phyloP scores from a whole-genome alignment of 2,888 invertebrate species.

The Folsomia candida region DNA sequence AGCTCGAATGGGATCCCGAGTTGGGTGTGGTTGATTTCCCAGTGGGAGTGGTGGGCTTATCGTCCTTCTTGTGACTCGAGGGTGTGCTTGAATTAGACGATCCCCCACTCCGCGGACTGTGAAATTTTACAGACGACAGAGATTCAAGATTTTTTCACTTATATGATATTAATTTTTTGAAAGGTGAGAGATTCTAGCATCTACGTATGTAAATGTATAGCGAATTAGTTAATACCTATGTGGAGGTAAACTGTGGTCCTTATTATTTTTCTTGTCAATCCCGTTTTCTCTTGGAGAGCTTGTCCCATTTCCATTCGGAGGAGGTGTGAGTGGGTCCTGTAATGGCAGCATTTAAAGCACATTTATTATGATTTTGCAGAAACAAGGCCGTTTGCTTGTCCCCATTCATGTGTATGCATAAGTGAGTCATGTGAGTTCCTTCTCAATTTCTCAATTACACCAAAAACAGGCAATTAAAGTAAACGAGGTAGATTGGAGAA shows the following conservation, averaged over 20 bases:
- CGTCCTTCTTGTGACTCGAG: conserved; percentile 80
- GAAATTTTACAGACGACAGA: too few species aligned
- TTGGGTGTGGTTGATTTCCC: conserved; percentile 88
- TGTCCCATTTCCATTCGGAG: conserved; percentile 77
- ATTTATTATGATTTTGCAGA: background rate
- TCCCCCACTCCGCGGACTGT: conserved; percentile 71
- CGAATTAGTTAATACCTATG: conserved; percentile 58
- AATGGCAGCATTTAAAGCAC: conserved; percentile 30
- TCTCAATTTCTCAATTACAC: background rate
- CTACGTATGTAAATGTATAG: background rate
- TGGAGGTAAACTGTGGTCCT: conserved; percentile 66
- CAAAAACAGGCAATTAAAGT: background rate
- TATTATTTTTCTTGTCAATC: conserved; percentile 72
- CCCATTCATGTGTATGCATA: background rate
- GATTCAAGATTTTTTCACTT: too few species aligned
- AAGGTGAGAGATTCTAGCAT: too few species aligned
- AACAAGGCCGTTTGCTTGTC: background rate
- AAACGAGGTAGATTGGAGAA: background rate
- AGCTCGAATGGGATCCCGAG: conserved; percentile 53
- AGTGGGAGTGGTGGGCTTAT: conserved; percentile 86
- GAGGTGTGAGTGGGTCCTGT: conserved; percentile 76
- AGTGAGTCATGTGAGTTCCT: background rate
- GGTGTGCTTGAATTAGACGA: conserved; percentile 89
- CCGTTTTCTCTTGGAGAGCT: conserved; percentile 85
- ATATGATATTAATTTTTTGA: background rate